Evolutionary conservation across 2,113 vertebrate species (phyloP), one percentile per base, ranked within the genome.

Genomic region (Hypocryptadius cinnamomeus): DNA sequence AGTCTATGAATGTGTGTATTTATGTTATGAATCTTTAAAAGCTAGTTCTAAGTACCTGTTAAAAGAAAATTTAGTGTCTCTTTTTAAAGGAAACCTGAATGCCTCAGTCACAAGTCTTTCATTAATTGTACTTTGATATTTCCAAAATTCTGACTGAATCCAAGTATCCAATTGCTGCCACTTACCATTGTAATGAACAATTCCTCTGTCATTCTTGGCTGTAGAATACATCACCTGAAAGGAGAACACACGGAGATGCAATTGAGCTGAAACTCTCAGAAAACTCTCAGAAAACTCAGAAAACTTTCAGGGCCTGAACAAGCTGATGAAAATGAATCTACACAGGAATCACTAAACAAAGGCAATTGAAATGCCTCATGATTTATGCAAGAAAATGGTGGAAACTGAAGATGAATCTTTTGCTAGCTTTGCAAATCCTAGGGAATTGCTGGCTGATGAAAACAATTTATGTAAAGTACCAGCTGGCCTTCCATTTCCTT

Each of bases 201-300:
- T 14, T 42, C 8, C 9, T 87, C 31, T 33, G 42, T 80, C 21
- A 95, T 78, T 23, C 97, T 98, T 83, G 77, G 97, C 35, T 99
- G 97, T 30, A 78, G n/a, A 10, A 37, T 27, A 2, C 95, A 95
- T 12, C 33, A 33, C 11, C 96, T 99, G 40, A 31, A 37, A 23
- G 96, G 89, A 3, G 91, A 98, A 83, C 97, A 85, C 9, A 63
- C n/a, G 30, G 73, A 57, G 76, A 95, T 4, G 71, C 30, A 33
- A 98, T 97, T 5, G 87, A 93, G 57, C 92, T 98, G 3, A 86
- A 98, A 50, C 85, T 98, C 17, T 97, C 98, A 10, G 74, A 97
- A 23, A n/a, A n/a, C n/a, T n/a, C n/a, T n/a, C n/a, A n/a, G n/a
- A n/a, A n/a, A n/a, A n/a, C n/a, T n/a, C n/a, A n/a, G n/a, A n/a